A percentile compares a stretch with the other conserved stretches of the same genome.
These are phyloP conservation scores for Huso huso DNA, from an alignment of 2,797 vertebrate genomes.

Conservation along the genomic window DNA sequence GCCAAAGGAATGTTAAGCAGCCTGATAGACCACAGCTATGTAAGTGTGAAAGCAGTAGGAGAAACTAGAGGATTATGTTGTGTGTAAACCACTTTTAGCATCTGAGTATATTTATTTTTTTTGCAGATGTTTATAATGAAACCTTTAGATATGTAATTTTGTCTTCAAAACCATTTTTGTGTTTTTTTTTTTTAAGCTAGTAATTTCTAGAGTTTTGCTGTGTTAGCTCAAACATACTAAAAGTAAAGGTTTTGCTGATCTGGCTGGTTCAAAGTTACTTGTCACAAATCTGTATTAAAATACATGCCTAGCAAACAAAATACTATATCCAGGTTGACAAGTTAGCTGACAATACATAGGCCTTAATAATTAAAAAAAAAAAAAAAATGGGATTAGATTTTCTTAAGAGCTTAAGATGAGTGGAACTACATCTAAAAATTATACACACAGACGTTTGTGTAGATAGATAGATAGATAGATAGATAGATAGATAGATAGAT, in stretches of 20 bases:
- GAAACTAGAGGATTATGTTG: no score
- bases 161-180: not conserved
- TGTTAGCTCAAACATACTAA: not conserved
- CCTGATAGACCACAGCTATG: no score
- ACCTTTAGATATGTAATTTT: no score
- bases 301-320: not conserved
- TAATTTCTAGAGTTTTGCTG: not conserved
- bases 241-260: not conserved
- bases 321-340: not conserved
- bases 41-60: no score
- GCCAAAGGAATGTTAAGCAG: no score
- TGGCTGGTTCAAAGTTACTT: not conserved
- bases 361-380: not conserved
- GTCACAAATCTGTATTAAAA: constrained; percentile 1
- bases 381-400: not conserved
- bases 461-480: no score
- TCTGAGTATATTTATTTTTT: no score
- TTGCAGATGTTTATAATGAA: no score
- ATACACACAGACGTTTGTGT: no score
- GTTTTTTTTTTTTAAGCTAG: not conserved
- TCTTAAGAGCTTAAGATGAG: not conserved
- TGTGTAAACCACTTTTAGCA: no score
- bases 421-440: no score
- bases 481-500: no score
- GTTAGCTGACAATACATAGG: not conserved